Evolutionary conservation across 1,140 invertebrate species (phyloP).

Genomic region (Thaumatotibia leucotreta): DNA sequence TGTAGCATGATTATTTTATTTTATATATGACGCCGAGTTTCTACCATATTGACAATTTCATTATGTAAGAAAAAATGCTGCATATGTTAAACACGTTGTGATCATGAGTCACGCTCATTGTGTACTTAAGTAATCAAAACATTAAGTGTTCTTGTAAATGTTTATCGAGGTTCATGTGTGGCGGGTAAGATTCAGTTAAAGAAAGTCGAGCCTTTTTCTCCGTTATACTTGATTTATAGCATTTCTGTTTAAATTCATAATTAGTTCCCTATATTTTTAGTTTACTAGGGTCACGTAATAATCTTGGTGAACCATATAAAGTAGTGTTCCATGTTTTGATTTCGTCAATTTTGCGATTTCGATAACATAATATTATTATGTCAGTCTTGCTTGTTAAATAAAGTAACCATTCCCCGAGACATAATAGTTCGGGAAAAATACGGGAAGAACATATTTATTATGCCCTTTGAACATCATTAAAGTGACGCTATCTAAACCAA

Average conservation of each 20-base stretch:
- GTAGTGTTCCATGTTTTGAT: too few species aligned
- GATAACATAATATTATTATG: too few species aligned
- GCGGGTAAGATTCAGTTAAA: not conserved
- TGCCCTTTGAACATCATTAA: not conserved
- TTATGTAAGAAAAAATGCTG: constrained; percentile 13
- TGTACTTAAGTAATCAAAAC: constrained; percentile 8
- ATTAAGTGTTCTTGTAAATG: not conserved
- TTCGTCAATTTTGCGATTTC: too few species aligned
- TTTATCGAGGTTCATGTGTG: constrained; percentile 5
- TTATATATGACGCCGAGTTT: not conserved
- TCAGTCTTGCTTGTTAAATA: too few species aligned
- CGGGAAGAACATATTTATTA: too few species aligned
- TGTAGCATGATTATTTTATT: not conserved
- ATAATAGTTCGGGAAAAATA: too few species aligned
- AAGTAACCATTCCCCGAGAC: too few species aligned
- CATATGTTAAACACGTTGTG: constrained; percentile 13
- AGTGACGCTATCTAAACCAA: not conserved
- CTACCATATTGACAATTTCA: not conserved
- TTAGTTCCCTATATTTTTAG: not conserved
- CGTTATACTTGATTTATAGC: not conserved
- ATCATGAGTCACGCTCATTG: constrained; percentile 6
- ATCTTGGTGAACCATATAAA: too few species aligned
- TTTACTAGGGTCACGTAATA: too few species aligned
- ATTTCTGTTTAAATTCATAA: not conserved
- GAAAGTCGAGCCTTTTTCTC: not conserved